Base-by-base conservation (phyloP, 2,797 vertebrate species). In the Gadopsis bispinosus region DNA sequence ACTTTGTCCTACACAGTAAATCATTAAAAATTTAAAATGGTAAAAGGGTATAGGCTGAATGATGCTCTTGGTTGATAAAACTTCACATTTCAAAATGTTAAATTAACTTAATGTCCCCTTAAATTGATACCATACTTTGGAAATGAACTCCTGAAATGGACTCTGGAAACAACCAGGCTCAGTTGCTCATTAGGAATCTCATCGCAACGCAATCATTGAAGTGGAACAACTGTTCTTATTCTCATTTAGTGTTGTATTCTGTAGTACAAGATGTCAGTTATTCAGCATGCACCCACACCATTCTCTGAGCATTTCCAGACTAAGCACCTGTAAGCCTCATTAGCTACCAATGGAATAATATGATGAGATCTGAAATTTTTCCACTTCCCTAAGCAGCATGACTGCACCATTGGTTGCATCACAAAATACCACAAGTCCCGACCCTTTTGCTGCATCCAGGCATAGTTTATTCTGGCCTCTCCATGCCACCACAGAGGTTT, bases 301-400 rank as follows among this genome's bases (percentile, higher is more conserved):
- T 53, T 73, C 73, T 74, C 62, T 14, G n/a, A 63, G 53, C 73
- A 51, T 67, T 84, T 81, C 55, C 41, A 62, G 16, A 66, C 75
- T 55, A 71, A 88, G 82, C 77, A 76, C 62, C 84, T 75, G 26
- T 47, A 81, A 82, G 83, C 84, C 84, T 88, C 86, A 87, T 91
- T 90, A 85, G 63, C 76, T 50, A 75, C 58, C 66, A 39, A 61
- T 69, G 67, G 67, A 78, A 79, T 81, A 86, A 75, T 66, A 67
- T 74, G 73, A 81, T 75, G 77, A 73, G 84, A 87, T 83, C 76
- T 68, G 75, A 75, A 84, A 79, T 86, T 12, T 69, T 73, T 85
- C 73, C 68, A 45, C 77, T 77, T 88, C 71, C 54, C 51, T 61
- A n/a, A 89, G 79, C 81, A 79, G 64, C 53, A 67, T 77, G 73